phyloP scores from a whole-genome alignment of 1,140 invertebrate genomes.

The Diabrotica undecimpunctata region DNA sequence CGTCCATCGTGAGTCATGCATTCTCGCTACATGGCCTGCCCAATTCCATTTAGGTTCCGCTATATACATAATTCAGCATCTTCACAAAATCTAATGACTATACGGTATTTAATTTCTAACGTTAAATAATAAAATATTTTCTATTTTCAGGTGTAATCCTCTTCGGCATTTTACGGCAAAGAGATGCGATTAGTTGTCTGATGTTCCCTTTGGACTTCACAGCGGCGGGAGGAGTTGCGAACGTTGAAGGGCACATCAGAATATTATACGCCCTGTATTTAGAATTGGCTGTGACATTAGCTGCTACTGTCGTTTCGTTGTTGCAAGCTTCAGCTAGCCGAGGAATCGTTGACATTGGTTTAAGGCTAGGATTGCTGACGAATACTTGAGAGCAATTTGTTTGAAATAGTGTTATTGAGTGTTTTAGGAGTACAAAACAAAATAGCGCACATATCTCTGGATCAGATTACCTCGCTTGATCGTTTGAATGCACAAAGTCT shows the following conservation, averaged over 20 bases:
- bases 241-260: constrained; percentile 55
- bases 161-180: constrained; percentile 57
- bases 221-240: constrained; percentile 62
- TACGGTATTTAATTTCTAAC: too few species aligned
- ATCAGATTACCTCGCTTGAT: background rate
- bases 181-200: constrained; percentile 54
- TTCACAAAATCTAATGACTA: too few species aligned
- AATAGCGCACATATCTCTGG: background rate
- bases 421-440: background rate
- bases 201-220: constrained; percentile 69
- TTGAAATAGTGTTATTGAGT: background rate
- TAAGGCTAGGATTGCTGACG: constrained; percentile 54
- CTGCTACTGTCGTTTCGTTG: constrained; percentile 57
- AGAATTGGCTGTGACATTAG: constrained; percentile 62
- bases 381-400: constrained; percentile 43
- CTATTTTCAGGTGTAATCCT: constrained; percentile 50
- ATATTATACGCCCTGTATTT: constrained; percentile 65
- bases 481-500: background rate
- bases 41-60: too few species aligned
- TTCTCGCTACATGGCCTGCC: too few species aligned
- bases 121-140: too few species aligned
- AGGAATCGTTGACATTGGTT: constrained; percentile 54
- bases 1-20: too few species aligned
- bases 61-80: too few species aligned
- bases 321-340: constrained; percentile 56